A percentile compares a stretch with the other conserved stretches of the same genome.
Evolutionary conservation across 2,888 invertebrate genomes (phyloP).

Genomic region (Conistra vaccinii): DNA sequence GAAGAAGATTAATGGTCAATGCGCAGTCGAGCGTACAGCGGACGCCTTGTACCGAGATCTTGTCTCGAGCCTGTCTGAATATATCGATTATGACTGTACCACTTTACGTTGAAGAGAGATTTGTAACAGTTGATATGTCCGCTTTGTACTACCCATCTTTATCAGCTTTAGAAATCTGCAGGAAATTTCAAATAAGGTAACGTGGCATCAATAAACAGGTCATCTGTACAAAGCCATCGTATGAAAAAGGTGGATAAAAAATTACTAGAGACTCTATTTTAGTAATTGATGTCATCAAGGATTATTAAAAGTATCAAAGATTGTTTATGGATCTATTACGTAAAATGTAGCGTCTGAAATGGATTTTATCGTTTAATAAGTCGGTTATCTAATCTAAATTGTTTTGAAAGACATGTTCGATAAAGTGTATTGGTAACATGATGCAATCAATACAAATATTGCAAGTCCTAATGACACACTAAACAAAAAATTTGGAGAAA

Average conservation of each 20-base stretch:
- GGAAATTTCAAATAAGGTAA: slow-evolving; percentile 61
- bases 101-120: slow-evolving; percentile 63
- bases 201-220: slow-evolving; percentile 27
- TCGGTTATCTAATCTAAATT: slow-evolving; percentile 59
- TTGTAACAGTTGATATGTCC: slow-evolving; percentile 63
- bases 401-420: slow-evolving; percentile 54
- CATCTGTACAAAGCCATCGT: slow-evolving; percentile 15
- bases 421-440: slow-evolving; percentile 51
- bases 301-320: slow-evolving; percentile 10
- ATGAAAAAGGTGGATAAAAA: slow-evolving; percentile 19
- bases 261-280: slow-evolving; percentile 21
- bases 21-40: slow-evolving; percentile 68
- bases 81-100: slow-evolving; percentile 70
- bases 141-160: slow-evolving; percentile 61
- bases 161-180: slow-evolving; percentile 58
- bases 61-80: slow-evolving; percentile 70
- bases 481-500: slow-evolving; percentile 7
- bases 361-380: slow-evolving; percentile 48
- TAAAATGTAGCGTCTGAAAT: slow-evolving; percentile 41
- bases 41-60: slow-evolving; percentile 68
- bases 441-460: slow-evolving; percentile 51
- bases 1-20: slow-evolving; percentile 79
- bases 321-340: slow-evolving; percentile 33
- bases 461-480: slow-evolving; percentile 4
- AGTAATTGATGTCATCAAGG: slow-evolving; percentile 35